Percentiles rank a stretch among this genome's conserved stretches.
Evolutionary conservation across 2,113 vertebrate species (phyloP).

Genomic region (Chrysochloris asiatica): DNA sequence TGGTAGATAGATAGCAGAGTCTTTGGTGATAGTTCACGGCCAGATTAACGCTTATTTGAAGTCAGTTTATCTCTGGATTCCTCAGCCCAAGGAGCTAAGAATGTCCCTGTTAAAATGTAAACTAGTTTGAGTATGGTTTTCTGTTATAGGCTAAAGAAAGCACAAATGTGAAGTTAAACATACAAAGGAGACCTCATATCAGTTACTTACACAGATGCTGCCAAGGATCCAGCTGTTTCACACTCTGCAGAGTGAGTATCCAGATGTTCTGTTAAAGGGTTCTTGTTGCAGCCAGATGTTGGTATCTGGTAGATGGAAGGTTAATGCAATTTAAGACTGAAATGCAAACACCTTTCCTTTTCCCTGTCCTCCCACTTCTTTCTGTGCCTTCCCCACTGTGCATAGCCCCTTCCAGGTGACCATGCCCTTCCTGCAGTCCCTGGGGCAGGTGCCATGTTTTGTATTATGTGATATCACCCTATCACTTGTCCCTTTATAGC

Average conservation of each 20-base stretch:
- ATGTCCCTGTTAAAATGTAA: conserved; percentile 38
- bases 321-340: conserved; percentile 46
- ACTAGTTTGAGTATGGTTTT: conserved; percentile 58
- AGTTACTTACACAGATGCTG: conserved; percentile 56
- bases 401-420: not conserved
- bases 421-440: not conserved
- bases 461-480: not conserved
- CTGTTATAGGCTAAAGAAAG: conserved; percentile 63
- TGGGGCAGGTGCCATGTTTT: not conserved
- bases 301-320: conserved; percentile 45
- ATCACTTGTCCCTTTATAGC: not conserved
- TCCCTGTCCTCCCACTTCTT: not conserved
- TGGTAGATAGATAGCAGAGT: not conserved
- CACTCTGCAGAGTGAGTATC: conserved; percentile 41
- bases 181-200: conserved; percentile 60
- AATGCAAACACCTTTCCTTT: not conserved
- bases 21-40: not conserved
- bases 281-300: conserved; percentile 71
- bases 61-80: not conserved
- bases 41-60: not conserved
- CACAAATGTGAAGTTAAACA: conserved; percentile 53
- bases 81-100: conserved; percentile 18
- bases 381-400: not conserved
- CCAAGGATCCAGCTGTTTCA: conserved; percentile 65
- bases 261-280: conserved; percentile 68